A percentile compares a stretch with the other conserved stretches of the same genome.
Evolutionary conservation across 2,888 invertebrate genomes (phyloP).

Genomic region (Caenorhabditis virilis): DNA sequence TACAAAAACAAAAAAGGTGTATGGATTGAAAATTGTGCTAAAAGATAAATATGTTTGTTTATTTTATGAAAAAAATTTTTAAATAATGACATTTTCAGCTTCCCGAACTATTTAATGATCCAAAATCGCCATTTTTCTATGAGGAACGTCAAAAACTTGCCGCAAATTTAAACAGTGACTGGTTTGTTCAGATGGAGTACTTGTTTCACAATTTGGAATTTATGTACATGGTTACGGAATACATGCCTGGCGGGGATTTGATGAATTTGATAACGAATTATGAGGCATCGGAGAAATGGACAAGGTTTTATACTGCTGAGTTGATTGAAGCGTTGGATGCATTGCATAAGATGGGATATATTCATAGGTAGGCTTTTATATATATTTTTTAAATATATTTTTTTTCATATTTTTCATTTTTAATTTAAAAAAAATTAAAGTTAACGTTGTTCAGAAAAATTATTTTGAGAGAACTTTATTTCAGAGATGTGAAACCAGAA

Average conservation of each 20-base stretch:
- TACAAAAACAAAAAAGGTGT: conserved; percentile 87
- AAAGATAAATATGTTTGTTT: conserved; percentile 89
- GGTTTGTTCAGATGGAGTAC: conserved; percentile 94
- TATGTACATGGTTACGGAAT: conserved; percentile 99
- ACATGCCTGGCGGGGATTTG: conserved; percentile 99
- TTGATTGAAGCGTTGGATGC: conserved; percentile 95
- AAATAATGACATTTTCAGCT: too few species aligned
- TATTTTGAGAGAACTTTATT: too few species aligned
- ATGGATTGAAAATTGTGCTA: conserved; percentile 97
- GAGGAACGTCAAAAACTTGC: conserved; percentile 99
- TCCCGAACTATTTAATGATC: neutral
- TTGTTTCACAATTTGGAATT: conserved; percentile 84
- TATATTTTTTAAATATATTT: neutral
- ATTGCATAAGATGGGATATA: conserved; percentile 90
- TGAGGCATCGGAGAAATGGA: conserved; percentile 98
- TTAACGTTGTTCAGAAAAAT: too few species aligned
- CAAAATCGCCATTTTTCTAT: conserved; percentile 99
- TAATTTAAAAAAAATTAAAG: too few species aligned
- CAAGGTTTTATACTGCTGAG: conserved; percentile 96
- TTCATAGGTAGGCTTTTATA: conserved; percentile 70
- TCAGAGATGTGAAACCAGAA: conserved; percentile 87
- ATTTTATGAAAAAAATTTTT: too few species aligned
- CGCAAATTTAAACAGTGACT: conserved; percentile 98
- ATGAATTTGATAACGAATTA: conserved; percentile 90
- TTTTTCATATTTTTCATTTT: too few species aligned